Evolutionary conservation across 2,888 invertebrate genomes (phyloP).

Genomic region (Papilio protenor): DNA sequence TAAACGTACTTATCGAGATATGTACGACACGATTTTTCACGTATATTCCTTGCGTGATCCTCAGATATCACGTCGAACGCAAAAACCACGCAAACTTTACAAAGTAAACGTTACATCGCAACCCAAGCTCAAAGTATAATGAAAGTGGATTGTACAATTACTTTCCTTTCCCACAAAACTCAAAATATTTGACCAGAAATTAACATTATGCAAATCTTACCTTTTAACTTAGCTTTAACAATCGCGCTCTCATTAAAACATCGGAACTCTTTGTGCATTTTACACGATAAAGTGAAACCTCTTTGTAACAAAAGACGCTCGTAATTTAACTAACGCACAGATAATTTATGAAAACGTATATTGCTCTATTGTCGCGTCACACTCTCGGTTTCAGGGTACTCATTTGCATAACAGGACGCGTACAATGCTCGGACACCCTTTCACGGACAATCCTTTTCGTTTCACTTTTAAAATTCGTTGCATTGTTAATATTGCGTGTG

Average conservation of each 20-base stretch:
- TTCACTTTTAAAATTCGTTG: slow-evolving; percentile 78
- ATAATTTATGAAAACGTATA: slow-evolving; percentile 78
- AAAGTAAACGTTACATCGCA: slow-evolving; percentile 52
- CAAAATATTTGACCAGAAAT: slow-evolving; percentile 75
- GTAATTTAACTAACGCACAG: slow-evolving; percentile 80
- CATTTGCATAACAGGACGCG: slow-evolving; percentile 80
- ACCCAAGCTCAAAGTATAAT: slow-evolving; percentile 48
- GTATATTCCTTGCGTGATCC: slow-evolving; percentile 64
- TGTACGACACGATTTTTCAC: slow-evolving; percentile 75
- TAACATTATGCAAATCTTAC: slow-evolving; percentile 74
- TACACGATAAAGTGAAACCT: slow-evolving; percentile 51
- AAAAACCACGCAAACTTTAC: slow-evolving; percentile 59
- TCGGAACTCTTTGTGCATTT: slow-evolving; percentile 57
- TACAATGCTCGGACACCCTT: slow-evolving; percentile 71
- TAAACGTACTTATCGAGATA: slow-evolving; percentile 74
- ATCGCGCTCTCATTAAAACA: slow-evolving; percentile 44
- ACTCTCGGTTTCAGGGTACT: slow-evolving; percentile 82
- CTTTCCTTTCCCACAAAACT: slow-evolving; percentile 75
- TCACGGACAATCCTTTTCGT: slow-evolving; percentile 74
- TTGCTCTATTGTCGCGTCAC: slow-evolving; percentile 65
- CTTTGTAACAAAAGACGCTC: slow-evolving; percentile 61
- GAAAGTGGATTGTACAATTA: slow-evolving; percentile 60
- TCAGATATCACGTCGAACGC: slow-evolving; percentile 52
- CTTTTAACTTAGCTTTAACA: slow-evolving; percentile 52
- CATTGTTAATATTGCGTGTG: slow-evolving; percentile 79